Conservation (phyloP, 2,888 invertebrate genomes). For the Hypolimnas misippus region DNA sequence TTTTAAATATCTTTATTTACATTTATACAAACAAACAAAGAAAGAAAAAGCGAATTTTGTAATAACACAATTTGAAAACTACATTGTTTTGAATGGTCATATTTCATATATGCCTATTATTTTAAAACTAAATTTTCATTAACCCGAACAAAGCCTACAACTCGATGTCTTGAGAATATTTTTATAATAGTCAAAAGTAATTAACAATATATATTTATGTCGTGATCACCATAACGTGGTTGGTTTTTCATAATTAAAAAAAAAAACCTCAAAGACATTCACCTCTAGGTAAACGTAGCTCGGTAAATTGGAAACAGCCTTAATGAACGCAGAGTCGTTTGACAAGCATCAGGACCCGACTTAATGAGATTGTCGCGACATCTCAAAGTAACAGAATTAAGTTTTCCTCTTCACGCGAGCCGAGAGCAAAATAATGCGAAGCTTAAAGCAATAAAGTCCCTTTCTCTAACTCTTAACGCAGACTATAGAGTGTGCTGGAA, state of each 20-base stretch:
- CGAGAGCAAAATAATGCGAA: conserved; percentile 80
- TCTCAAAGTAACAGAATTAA: conserved; percentile 83
- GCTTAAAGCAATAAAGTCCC: conserved; percentile 78
- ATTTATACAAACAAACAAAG: no score
- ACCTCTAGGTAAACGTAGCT: conserved; percentile 20
- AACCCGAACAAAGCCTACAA: no score
- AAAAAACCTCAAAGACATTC: conserved; percentile 1
- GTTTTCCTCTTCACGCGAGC: conserved; percentile 77
- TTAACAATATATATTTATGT: no score
- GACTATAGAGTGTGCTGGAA: conserved; percentile 1
- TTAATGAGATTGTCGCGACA: conserved; percentile 82
- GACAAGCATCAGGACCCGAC: conserved; percentile 71
- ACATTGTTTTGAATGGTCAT: no score
- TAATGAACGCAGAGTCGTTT: conserved; percentile 70
- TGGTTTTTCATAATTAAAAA: background rate
- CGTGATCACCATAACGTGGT: background rate
- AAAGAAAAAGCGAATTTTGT: no score
- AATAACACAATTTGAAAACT: no score
- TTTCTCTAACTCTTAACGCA: conserved; percentile 50
- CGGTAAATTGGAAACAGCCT: conserved; percentile 32
- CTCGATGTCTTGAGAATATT: no score
- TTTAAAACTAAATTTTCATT: no score
- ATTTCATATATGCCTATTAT: no score
- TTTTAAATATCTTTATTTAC: no score
- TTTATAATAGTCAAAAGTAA: no score